Conservation (phyloP, 2,797 vertebrate genomes). For the Cynodonichthys magdalenae region DNA sequence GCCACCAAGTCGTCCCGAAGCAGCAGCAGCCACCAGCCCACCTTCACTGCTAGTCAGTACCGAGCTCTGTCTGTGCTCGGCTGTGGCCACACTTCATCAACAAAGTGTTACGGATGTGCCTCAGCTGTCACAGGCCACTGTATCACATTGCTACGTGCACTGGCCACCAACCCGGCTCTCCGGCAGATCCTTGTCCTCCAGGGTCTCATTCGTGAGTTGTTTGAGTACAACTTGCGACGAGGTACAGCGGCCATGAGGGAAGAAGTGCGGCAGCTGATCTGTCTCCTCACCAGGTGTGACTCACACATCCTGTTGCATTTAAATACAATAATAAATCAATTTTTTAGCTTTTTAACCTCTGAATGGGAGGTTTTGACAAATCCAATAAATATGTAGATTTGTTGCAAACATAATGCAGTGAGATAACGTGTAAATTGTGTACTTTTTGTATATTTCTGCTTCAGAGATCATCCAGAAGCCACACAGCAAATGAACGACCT, state of each 20-base stretch:
- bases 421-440: background rate
- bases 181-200: constrained; percentile 96
- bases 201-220: constrained; percentile 96
- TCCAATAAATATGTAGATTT: background rate
- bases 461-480: constrained; percentile 96
- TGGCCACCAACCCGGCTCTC: constrained; percentile 95
- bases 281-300: constrained; percentile 93
- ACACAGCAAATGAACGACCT: constrained; percentile 99
- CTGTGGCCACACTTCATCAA: constrained; percentile 96
- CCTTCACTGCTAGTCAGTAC: constrained; percentile 97
- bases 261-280: constrained; percentile 96
- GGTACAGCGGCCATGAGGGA: constrained; percentile 94
- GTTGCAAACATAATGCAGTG: background rate
- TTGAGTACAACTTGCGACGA: constrained; percentile 94
- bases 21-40: constrained; percentile 89
- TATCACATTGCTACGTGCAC: constrained; percentile 91
- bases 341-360: background rate
- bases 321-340: background rate
- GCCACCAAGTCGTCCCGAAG: constrained; percentile 94
- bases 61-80: constrained; percentile 94
- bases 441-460: background rate
- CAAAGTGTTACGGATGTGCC: constrained; percentile 97
- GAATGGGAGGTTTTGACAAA: background rate
- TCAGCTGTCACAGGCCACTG: constrained; percentile 97
- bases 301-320: background rate